Percentiles rank a stretch among this genome's conserved stretches.
Evolutionary conservation across 1,140 invertebrate genomes (phyloP).

Genomic region (Eubasilissa regina): DNA sequence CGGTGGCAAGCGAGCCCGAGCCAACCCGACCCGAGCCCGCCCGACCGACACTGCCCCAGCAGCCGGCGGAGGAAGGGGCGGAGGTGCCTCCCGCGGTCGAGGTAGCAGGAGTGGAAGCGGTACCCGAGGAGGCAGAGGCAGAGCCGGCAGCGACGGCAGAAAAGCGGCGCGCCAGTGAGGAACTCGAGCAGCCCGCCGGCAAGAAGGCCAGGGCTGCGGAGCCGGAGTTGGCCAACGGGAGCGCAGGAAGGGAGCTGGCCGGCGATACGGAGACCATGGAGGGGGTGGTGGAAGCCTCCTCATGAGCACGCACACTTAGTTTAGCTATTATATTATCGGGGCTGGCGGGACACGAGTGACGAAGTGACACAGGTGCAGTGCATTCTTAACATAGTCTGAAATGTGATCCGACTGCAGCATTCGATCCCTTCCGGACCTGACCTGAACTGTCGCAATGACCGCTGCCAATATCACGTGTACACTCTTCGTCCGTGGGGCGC

Average conservation of each 20-base stretch:
- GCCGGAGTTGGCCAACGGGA: conserved; percentile 12
- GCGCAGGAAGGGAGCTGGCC: background rate
- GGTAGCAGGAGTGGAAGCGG: background rate
- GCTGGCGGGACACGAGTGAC: too few relatives aligned
- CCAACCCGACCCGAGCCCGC: too few relatives aligned
- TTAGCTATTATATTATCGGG: too few relatives aligned
- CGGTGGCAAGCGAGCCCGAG: background rate
- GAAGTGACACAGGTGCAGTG: too few relatives aligned
- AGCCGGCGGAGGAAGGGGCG: background rate
- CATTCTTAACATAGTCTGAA: too few relatives aligned
- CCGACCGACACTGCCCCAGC: too few relatives aligned
- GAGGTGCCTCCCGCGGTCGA: background rate
- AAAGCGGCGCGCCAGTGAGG: conserved; percentile 4
- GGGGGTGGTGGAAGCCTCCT: background rate
- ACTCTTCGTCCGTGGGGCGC: too few relatives aligned
- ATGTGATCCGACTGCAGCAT: too few relatives aligned
- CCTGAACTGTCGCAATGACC: too few relatives aligned
- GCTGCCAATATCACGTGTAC: too few relatives aligned
- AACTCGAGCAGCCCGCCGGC: background rate
- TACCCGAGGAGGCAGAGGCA: background rate
- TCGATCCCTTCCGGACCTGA: too few relatives aligned
- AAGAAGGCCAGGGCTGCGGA: background rate
- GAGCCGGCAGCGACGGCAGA: background rate
- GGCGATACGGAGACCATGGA: background rate
- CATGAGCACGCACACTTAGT: background rate